Evolutionary conservation across 2,113 vertebrate species (phyloP).

Genomic region (Ictalurus furcatus): DNA sequence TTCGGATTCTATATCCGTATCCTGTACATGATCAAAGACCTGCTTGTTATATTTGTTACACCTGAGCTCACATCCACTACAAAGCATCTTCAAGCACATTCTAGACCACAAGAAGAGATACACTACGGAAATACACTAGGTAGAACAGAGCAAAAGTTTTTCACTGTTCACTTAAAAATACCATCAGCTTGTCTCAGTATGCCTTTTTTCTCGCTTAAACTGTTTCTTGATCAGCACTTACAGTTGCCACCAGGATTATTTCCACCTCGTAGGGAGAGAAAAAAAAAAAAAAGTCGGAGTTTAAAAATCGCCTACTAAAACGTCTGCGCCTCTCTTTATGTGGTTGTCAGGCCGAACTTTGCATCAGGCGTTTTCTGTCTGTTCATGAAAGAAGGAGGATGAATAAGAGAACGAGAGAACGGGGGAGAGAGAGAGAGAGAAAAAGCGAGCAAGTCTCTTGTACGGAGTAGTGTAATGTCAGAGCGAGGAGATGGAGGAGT

Average conservation of each 20-base stretch:
- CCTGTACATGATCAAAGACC: background rate
- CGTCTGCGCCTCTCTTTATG: constrained; percentile 27
- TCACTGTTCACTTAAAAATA: constrained; percentile 34
- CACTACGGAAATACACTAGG: background rate
- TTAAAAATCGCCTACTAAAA: constrained; percentile 44
- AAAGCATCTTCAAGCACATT: constrained; percentile 9
- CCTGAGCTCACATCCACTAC: constrained; percentile 14
- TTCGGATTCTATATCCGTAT: constrained; percentile 9
- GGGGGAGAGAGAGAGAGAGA: constrained; percentile 22
- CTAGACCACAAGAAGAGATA: background rate
- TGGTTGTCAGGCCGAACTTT: constrained; percentile 49
- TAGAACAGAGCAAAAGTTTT: background rate
- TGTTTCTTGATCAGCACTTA: constrained; percentile 55
- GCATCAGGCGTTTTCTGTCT: constrained; percentile 46
- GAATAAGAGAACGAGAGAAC: constrained; percentile 16
- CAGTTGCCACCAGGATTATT: constrained; percentile 47
- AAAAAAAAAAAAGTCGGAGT: constrained; percentile 18
- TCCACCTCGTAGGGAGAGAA: constrained; percentile 48
- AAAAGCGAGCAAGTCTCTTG: constrained; percentile 8
- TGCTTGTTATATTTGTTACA: background rate
- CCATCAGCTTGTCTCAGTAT: constrained; percentile 27
- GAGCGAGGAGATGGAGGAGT: constrained; percentile 27
- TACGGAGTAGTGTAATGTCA: constrained; percentile 40
- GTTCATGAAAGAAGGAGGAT: constrained; percentile 44
- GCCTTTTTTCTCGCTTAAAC: constrained; percentile 41